Evolutionary conservation across 2,888 invertebrate species (phyloP), one percentile per base, ranked within the genome.

Genomic region (Sylvicola fuscatus): DNA sequence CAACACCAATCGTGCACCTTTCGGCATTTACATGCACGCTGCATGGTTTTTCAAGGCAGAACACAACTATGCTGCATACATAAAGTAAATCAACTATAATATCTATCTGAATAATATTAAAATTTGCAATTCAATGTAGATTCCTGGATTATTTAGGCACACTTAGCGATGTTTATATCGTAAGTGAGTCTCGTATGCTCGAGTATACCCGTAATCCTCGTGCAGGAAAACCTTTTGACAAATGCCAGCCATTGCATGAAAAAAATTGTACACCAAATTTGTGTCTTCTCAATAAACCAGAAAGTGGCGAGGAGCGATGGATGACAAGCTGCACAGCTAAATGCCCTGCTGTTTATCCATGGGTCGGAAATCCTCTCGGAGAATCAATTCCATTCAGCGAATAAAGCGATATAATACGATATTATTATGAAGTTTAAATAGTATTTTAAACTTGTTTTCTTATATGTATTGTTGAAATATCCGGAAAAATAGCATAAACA

Each of bases 21-120:
- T 74, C 46, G 72, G 74, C 2, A 62, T 75, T 45, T 74, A 65
- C 48, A 52, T 73, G 33, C 76, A 77, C 47, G 69, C 74, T 3
- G 65, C 67, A 4, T 73, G 73, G 70, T 71, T 73, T 44, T 37
- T 62, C 2, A 49, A 49, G 16, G 54, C 61, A 37, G 57, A 60
- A 10, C 60, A 61, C 15, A 51, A 66, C 27, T 52, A 57, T 7
- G 49, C 54, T 1, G 73, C 70, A 2, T 63, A 68, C 27, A 48
- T 51, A 10, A 58, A 62, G 45, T 70, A 35, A 36, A 39, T 32
- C 29, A 7, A 29, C 4, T 29, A 8, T 29, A 29, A 29, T 7
- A 10, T 29, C 14, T 7, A 7, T 29, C 6, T 29, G n/a, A n/a
- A n/a, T n/a, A n/a, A n/a, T n/a, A n/a, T n/a, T n/a, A n/a, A n/a